Evolutionary conservation across 2,113 vertebrate species (phyloP).

Genomic region (Orycteropus afer): DNA sequence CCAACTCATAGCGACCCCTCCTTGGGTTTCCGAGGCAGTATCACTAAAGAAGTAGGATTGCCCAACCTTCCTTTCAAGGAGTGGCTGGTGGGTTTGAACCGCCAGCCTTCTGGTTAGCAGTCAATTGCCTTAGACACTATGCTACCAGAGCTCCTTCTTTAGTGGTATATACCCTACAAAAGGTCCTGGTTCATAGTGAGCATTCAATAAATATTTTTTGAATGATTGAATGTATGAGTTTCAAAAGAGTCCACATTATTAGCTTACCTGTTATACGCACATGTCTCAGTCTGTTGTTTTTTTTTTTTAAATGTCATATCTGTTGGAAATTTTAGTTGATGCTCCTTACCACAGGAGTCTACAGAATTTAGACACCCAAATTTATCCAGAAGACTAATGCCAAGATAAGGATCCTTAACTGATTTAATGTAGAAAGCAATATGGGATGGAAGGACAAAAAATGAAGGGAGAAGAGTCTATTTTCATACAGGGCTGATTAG

Average conservation of each 20-base stretch:
- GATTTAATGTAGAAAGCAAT: not conserved
- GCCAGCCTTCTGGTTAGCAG: too few species aligned
- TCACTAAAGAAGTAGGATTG: too few species aligned
- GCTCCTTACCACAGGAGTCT: not conserved
- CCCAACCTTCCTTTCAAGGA: too few species aligned
- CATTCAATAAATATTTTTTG: not conserved
- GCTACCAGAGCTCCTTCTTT: too few species aligned
- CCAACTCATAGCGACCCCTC: too few species aligned
- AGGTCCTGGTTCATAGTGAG: not conserved
- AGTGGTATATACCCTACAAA: not conserved
- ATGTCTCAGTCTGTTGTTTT: not conserved
- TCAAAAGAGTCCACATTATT: not conserved
- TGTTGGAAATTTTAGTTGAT: conserved; percentile 17
- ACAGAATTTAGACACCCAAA: not conserved
- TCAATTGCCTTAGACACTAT: too few species aligned
- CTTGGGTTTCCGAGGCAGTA: too few species aligned
- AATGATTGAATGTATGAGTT: not conserved
- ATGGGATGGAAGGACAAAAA: not conserved
- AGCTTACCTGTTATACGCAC: not conserved
- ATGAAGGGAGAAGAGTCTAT: not conserved
- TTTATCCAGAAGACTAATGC: not conserved
- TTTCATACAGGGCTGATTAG: conserved; percentile 9
- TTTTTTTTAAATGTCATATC: not conserved
- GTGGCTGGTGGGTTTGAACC: too few species aligned
- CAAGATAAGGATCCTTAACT: not conserved